Evolutionary conservation across 2,113 vertebrate species (phyloP).

Genomic region (Gobius niger): DNA sequence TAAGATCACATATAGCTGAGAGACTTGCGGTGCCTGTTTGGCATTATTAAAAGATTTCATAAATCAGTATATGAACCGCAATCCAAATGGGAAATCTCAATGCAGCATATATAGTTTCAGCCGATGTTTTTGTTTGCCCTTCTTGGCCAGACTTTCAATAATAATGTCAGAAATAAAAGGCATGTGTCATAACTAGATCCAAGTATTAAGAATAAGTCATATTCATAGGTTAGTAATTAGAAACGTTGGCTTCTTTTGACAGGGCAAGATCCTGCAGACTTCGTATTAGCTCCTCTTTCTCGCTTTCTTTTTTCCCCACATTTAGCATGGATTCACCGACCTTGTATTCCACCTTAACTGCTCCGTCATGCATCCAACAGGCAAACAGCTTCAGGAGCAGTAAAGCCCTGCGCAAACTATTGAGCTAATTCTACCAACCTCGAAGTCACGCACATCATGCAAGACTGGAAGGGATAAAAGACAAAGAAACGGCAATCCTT

Average conservation of each 20-base stretch:
- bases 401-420: conserved; percentile 4
- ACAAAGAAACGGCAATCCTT: conserved; percentile 12
- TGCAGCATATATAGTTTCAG: neutral
- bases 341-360: neutral
- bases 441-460: conserved; percentile 4
- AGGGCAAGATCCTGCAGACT: no score
- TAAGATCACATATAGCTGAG: neutral
- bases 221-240: no score
- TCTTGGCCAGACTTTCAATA: no score
- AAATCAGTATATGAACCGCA: neutral
- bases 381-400: neutral
- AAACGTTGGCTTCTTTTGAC: no score
- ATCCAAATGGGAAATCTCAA: neutral
- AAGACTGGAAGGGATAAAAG: conserved; percentile 7
- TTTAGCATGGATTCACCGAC: neutral
- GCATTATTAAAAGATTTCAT: neutral
- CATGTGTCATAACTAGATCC: no score
- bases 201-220: no score
- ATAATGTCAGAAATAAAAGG: no score
- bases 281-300: no score
- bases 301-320: no score
- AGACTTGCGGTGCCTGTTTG: neutral
- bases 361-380: neutral
- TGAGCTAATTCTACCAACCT: neutral
- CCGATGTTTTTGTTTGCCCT: no score